Percentiles rank a stretch among this genome's conserved stretches.
phyloP scores from a whole-genome alignment of 1,140 invertebrate species.

The Eueides isabella region DNA sequence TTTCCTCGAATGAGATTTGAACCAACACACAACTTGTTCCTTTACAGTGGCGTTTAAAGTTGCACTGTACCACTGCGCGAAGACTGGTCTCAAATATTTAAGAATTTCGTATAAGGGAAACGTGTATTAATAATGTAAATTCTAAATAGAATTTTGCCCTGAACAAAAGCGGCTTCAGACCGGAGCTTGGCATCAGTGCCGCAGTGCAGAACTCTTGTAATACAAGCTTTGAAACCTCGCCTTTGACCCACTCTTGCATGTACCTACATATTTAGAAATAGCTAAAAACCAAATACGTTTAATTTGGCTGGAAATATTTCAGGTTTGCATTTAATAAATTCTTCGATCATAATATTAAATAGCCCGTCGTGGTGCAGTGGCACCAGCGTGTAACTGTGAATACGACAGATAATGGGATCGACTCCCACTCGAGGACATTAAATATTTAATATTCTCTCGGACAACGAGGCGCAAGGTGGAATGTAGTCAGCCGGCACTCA shows the following conservation, averaged over 20 bases:
- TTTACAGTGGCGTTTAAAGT: no score
- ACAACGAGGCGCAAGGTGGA: no score
- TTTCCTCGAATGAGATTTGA: no score
- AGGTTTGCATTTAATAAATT: background rate
- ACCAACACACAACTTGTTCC: no score
- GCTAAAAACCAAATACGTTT: background rate
- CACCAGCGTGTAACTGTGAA: no score
- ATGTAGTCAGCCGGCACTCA: no score
- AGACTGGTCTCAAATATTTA: no score
- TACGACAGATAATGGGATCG: no score
- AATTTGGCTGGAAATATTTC: background rate
- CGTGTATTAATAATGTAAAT: background rate
- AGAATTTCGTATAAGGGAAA: background rate
- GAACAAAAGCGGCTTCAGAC: background rate
- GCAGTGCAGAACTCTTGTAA: conserved; percentile 14
- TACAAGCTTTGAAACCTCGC: conserved; percentile 4
- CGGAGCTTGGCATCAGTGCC: background rate
- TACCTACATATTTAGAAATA: background rate
- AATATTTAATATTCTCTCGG: no score
- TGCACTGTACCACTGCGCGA: no score
- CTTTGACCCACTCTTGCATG: background rate
- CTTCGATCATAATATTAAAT: background rate
- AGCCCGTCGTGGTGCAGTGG: no score
- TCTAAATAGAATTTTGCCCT: background rate
- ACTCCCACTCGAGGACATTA: no score